A percentile compares a stretch with the other conserved stretches of the same genome.
phyloP scores from a whole-genome alignment of 2,797 vertebrate species.

The Acipenser transmontanus region DNA sequence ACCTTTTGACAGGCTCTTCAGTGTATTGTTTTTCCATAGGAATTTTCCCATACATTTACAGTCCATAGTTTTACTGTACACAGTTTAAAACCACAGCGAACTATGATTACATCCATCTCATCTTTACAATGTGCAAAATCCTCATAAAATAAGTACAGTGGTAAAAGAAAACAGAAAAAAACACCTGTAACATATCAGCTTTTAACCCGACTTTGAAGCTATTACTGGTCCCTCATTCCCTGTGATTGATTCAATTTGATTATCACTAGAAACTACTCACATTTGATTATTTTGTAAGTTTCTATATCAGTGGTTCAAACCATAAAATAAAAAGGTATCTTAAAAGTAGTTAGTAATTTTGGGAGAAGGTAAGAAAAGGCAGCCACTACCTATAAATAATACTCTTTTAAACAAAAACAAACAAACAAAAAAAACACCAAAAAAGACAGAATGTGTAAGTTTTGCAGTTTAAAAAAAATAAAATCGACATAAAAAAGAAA shows the following conservation, averaged over 20 bases:
- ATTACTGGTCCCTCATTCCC: constrained; percentile 86
- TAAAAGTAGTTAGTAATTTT: background rate
- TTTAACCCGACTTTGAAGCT: constrained; percentile 61
- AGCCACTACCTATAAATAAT: constrained; percentile 11
- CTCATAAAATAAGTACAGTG: constrained; percentile 77
- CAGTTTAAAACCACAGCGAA: constrained; percentile 94
- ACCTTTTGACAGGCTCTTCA: constrained; percentile 61
- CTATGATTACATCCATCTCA: constrained; percentile 86
- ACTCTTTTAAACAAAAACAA: background rate
- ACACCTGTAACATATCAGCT: constrained; percentile 35
- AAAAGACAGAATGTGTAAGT: background rate
- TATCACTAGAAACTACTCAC: constrained; percentile 29
- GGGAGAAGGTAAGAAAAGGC: background rate
- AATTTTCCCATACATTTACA: constrained; percentile 89
- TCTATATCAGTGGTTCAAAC: constrained; percentile 46
- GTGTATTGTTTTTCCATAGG: constrained; percentile 90
- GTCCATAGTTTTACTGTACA: constrained; percentile 91
- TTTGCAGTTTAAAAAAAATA: constrained; percentile 18
- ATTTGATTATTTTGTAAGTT: constrained; percentile 11
- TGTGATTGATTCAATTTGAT: constrained; percentile 52
- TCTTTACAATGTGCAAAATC: constrained; percentile 99
- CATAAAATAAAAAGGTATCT: constrained; percentile 14
- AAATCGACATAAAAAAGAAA: constrained; percentile 29
- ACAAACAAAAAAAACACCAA: constrained; percentile 8
- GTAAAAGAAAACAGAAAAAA: constrained; percentile 59